These are phyloP conservation scores for Danio albolineatus DNA, from an alignment of 2,797 vertebrate genomes.

Conservation along the genomic window DNA sequence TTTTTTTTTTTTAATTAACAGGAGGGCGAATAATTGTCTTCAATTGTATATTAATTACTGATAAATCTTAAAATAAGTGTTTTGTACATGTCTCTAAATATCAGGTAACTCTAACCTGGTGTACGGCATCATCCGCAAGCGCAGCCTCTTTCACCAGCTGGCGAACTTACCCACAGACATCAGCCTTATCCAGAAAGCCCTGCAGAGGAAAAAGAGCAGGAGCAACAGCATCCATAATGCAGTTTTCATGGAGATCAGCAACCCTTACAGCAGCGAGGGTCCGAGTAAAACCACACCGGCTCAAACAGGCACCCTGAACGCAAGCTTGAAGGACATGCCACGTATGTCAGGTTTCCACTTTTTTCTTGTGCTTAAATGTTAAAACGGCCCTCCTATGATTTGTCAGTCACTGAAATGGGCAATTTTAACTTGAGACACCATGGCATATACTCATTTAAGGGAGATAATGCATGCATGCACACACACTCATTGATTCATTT, in stretches of 20 bases:
- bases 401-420: no score
- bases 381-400: no score
- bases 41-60: no score
- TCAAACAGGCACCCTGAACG: slow-evolving; percentile 91
- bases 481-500: no score
- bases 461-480: no score
- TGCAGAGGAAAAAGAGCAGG: slow-evolving; percentile 90
- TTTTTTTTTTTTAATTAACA: no score
- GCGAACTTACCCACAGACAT: slow-evolving; percentile 92
- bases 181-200: slow-evolving; percentile 88
- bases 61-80: no score
- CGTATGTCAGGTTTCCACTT: no score
- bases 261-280: slow-evolving; percentile 66
- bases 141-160: slow-evolving; percentile 94
- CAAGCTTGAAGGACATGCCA: slow-evolving; percentile 93
- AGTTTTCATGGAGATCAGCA: slow-evolving; percentile 93
- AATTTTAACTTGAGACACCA: no score
- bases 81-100: background rate
- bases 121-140: slow-evolving; percentile 97
- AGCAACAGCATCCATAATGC: slow-evolving; percentile 92
- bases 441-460: no score
- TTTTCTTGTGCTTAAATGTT: no score
- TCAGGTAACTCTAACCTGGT: slow-evolving; percentile 88
- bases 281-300: slow-evolving; percentile 81
- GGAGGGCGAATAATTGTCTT: no score